Evolutionary conservation across 2,888 invertebrate species (phyloP), one percentile per base, ranked within the genome.

Genomic region (Platynereis dumerilii): DNA sequence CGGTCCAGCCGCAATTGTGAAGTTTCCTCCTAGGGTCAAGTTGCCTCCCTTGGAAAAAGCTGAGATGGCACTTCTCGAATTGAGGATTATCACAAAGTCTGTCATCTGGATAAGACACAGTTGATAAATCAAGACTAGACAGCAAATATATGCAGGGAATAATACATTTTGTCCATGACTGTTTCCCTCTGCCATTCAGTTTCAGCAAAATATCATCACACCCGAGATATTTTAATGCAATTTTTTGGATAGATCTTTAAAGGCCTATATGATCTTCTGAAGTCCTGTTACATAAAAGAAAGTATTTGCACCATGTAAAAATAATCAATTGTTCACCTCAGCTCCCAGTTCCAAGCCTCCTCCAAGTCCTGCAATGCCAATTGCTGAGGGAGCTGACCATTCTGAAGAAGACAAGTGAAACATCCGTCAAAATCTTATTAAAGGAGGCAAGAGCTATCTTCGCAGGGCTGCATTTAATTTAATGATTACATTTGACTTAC

Each of bases 11-110:
- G 81, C 81, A n/a, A 81, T 76, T 1, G 80, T 80, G 70, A 80
- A 80, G 68, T 81, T 81, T 20, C 80, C 80, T 15, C 81, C 81
- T 15, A 81, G 73, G 3, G 80, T 80, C 28, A 81, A 69, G 66
- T 81, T 81, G 61, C 81, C 81, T 68, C 80, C 80, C 71, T 80
- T 80, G 20, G 81, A 80, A 69, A 81, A 81, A 1, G 81, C 81
- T 42, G 79, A 76, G 1, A 81, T 80, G 1, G 81, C 80, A 5
- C 78, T 70, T 42, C 69, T 69, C 45, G 75, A 76, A 72, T 78
- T 80, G 28, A 81, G 71, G 34, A 81, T 78, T 53, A 81, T 81
- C 17, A 81, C 79, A 74, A 81, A 81, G 60, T 81, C 81, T 52
- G 81, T 81, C 17, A 81, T 79, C 81, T 81, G 65, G 2, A 58